phyloP scores from a whole-genome alignment of 2,888 invertebrate genomes.

The Syrphus vitripennis region DNA sequence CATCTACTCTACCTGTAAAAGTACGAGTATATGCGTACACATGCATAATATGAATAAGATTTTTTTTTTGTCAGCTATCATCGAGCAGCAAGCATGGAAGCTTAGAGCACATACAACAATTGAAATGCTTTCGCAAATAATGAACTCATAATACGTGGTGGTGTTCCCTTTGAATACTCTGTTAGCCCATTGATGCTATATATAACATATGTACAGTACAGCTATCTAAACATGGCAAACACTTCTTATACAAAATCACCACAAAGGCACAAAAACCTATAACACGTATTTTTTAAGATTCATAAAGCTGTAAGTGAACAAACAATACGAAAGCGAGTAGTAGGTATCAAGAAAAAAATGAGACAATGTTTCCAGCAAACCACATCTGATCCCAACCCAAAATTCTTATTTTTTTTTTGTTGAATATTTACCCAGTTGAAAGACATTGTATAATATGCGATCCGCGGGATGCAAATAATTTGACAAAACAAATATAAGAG shows the following conservation, averaged over 20 bases:
- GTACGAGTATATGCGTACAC: background rate
- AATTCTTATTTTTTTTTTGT: background rate
- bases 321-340: conserved; percentile 12
- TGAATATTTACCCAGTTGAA: background rate
- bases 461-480: conserved; percentile 65
- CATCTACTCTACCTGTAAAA: background rate
- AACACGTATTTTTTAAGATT: conserved; percentile 65
- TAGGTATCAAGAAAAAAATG: background rate
- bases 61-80: conserved; percentile 31
- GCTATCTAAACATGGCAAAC: background rate
- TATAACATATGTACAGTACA: background rate
- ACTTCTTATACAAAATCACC: conserved; percentile 33
- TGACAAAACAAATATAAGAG: conserved; percentile 51
- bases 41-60: background rate
- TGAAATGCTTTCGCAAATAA: conserved; percentile 53
- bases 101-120: conserved; percentile 27
- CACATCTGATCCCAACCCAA: conserved; percentile 41
- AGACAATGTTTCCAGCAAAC: conserved; percentile 35
- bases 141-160: conserved; percentile 66
- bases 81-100: conserved; percentile 15
- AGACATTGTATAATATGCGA: conserved; percentile 22
- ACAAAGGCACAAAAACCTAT: conserved; percentile 51
- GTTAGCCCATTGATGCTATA: conserved; percentile 14
- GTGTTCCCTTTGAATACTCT: conserved; percentile 59
- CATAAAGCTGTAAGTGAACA: conserved; percentile 57